Percentiles rank a stretch among this genome's conserved stretches.
These are phyloP conservation scores for Cerastoderma edule DNA, from an alignment of 2,888 invertebrate species.

Conservation along the genomic window DNA sequence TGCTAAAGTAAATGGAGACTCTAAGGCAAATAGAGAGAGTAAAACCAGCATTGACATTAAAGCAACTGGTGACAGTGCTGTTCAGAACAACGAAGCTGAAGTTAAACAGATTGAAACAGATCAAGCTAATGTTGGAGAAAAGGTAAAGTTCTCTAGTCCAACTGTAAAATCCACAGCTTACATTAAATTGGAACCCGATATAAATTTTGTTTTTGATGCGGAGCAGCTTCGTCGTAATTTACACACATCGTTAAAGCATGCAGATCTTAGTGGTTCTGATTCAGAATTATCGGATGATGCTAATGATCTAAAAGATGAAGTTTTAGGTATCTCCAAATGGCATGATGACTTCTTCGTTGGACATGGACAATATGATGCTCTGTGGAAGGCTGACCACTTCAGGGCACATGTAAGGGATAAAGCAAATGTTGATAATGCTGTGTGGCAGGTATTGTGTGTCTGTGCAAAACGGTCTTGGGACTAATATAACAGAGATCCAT, in stretches of 20 bases:
- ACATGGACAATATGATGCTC: background rate
- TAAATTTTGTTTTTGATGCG: background rate
- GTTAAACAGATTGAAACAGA: constrained; percentile 1
- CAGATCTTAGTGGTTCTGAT: background rate
- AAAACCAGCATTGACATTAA: no score
- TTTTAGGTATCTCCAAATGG: background rate
- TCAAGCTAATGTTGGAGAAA: constrained; percentile 13
- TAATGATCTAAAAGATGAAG: background rate
- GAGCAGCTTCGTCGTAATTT: background rate
- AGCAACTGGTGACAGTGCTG: background rate
- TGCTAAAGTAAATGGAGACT: background rate
- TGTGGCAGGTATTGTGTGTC: constrained; percentile 8
- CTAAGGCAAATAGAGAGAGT: no score
- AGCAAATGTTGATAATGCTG: constrained; percentile 2
- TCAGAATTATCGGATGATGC: background rate
- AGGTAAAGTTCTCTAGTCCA: constrained; percentile 31
- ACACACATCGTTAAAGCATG: background rate
- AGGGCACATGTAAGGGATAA: background rate
- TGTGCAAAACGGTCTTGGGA: constrained; percentile 9
- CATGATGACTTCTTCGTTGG: background rate
- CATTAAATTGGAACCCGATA: constrained; percentile 35
- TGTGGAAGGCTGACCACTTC: background rate
- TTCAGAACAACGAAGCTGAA: background rate
- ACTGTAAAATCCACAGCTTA: constrained; percentile 47
- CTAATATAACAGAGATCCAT: constrained; percentile 2